A percentile compares a stretch with the other conserved stretches of the same genome.
phyloP scores from a whole-genome alignment of 2,888 invertebrate genomes.

The Tanytarsus gracilentus region DNA sequence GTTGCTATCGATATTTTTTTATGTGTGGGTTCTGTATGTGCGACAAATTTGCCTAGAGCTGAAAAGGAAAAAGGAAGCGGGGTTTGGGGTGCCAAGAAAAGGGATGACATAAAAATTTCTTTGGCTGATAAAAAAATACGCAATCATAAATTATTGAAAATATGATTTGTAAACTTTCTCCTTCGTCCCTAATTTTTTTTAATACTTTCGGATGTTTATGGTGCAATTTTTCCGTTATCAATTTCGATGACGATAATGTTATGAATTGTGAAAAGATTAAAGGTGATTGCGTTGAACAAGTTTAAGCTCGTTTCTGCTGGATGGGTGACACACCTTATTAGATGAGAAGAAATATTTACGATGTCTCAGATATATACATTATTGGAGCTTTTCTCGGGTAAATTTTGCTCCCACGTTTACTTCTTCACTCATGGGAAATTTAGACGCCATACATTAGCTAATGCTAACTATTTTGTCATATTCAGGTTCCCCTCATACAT shows the following conservation, averaged over 20 bases:
- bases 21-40: not conserved
- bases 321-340: slow-evolving; percentile 5
- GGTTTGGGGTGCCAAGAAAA: no score
- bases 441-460: no score
- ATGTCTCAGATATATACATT: no score
- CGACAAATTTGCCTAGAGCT: slow-evolving; percentile 19
- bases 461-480: no score
- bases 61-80: no score
- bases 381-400: no score
- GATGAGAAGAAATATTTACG: not conserved
- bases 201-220: not conserved
- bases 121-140: slow-evolving; percentile 21
- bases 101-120: slow-evolving; percentile 15
- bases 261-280: not conserved
- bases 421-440: no score
- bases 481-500: no score
- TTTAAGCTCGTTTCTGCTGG: no score
- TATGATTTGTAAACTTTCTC: not conserved
- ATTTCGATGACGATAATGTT: not conserved
- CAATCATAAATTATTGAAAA: slow-evolving; percentile 1
- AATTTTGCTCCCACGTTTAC: no score
- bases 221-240: not conserved
- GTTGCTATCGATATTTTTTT: not conserved
- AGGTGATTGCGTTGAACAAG: no score
- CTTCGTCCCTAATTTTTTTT: no score